Base-by-base conservation (phyloP, 2,113 vertebrate species). In the Petroica traversi region DNA sequence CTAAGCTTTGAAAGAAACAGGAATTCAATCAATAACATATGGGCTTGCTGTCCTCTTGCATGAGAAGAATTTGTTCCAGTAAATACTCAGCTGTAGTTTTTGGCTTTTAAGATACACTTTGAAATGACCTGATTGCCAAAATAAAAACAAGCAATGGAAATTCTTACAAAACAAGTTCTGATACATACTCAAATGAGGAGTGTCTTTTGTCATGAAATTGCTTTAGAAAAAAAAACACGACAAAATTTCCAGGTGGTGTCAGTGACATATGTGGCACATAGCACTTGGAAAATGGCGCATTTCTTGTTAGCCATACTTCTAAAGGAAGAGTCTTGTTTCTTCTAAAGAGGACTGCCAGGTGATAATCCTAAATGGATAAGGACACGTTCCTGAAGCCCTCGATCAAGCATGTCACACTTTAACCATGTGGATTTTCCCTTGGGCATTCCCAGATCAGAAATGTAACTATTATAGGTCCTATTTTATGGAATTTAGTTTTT, bases 21-120 rank as follows among this genome's bases (percentile, higher is more conserved):
- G 40, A 89, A 88, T 92, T 58, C 94, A 28, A 91, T 79, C 6
- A 10, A 28, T 90, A 69, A 43, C 66, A 62, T 58, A 69, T 85
- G 81, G 26, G 13, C 11, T 79, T 78, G 10, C n/a, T 3, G 1
- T 69, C 12, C 34, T 69, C 26, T 73, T 89, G 49, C 78, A 76
- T 58, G 69, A 87, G 67, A 85, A 90, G n/a, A 29, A 72, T 89
- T 89, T 93, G 33, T 88, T 95, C 41, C 91, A 68, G 51, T 15
- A 91, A 92, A 88, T 58, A 91, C 28, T 95, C 69, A 89, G 57
- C 78, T 89, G 83, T n/a, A 80, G 14, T 28, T 93, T 90, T 92
- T 96, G 92, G 88, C 76, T 84, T 34, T 58, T 71, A 55, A 69
- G n/a, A 69, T 43, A 36, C 11, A 29, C 43, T 93, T 68, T 76